These are phyloP conservation scores for Rhagologus leucostigma DNA, from an alignment of 2,113 vertebrate genomes.

Conservation along the genomic window DNA sequence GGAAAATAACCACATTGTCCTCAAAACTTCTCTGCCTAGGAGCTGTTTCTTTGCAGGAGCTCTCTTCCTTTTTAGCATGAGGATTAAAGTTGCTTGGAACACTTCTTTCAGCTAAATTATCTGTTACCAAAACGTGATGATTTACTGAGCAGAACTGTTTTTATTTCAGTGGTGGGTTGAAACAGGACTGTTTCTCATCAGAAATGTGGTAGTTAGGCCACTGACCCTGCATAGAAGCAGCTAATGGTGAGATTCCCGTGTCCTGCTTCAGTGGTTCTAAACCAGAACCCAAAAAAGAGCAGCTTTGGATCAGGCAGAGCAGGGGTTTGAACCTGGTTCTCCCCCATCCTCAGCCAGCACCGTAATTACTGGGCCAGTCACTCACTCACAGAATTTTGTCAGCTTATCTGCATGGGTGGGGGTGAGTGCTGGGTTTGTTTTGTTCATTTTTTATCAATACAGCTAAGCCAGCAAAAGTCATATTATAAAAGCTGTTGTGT, in stretches of 20 bases:
- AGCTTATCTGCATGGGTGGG: background rate
- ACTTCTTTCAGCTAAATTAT: background rate
- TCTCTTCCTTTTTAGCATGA: background rate
- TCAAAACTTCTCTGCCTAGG: background rate
- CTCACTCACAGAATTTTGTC: background rate
- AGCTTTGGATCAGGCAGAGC: background rate
- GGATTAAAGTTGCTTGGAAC: background rate
- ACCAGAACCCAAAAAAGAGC: background rate
- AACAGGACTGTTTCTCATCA: background rate
- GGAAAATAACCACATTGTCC: background rate
- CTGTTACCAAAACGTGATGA: background rate
- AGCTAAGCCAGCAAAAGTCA: slow-evolving; percentile 27
- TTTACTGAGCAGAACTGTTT: background rate
- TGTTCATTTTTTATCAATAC: slow-evolving; percentile 8
- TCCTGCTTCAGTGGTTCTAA: background rate
- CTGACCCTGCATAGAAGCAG: background rate
- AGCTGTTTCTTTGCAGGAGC: background rate
- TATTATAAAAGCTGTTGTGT: background rate
- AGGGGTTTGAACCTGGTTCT: background rate
- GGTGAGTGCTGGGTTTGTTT: background rate
- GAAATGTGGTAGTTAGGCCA: background rate
- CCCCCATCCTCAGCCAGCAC: background rate
- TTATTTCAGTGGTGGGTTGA: background rate
- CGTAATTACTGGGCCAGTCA: background rate
- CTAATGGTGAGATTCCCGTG: background rate